Percentiles rank a stretch among this genome's conserved stretches.
Evolutionary conservation across 2,888 invertebrate genomes (phyloP).

Genomic region (Scaptomyza parva): DNA sequence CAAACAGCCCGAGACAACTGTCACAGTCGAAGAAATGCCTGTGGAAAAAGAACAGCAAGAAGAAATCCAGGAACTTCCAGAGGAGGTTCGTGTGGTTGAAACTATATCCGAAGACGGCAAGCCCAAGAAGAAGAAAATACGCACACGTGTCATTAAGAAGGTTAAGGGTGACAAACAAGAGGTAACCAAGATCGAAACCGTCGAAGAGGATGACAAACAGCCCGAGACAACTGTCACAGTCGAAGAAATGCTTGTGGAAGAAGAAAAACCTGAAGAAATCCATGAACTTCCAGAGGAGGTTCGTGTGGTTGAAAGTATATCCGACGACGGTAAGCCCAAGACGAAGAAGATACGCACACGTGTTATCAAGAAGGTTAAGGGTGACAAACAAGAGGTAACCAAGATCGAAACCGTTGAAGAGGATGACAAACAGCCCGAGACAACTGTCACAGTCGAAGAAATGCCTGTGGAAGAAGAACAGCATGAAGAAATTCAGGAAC

Average conservation of each 20-base stretch:
- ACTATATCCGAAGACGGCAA: slow-evolving; percentile 37
- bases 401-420: slow-evolving; percentile 40
- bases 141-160: slow-evolving; percentile 44
- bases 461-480: slow-evolving; percentile 9
- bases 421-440: slow-evolving; percentile 33
- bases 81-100: slow-evolving; percentile 37
- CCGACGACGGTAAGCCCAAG: slow-evolving; percentile 37
- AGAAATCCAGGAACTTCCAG: slow-evolving; percentile 30
- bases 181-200: slow-evolving; percentile 44
- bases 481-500: slow-evolving; percentile 22
- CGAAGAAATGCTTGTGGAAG: slow-evolving; percentile 23
- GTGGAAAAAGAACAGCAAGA: slow-evolving; percentile 20
- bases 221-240: slow-evolving; percentile 41
- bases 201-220: slow-evolving; percentile 41
- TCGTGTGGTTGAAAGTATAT: slow-evolving; percentile 21
- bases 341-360: slow-evolving; percentile 47
- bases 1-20: slow-evolving; percentile 31
- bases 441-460: slow-evolving; percentile 30
- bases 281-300: slow-evolving; percentile 37
- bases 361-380: slow-evolving; percentile 36
- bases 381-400: slow-evolving; percentile 37
- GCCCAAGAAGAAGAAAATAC: slow-evolving; percentile 44
- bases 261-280: slow-evolving; percentile 23
- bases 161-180: slow-evolving; percentile 45
- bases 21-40: slow-evolving; percentile 31